Evolutionary conservation across 2,888 invertebrate genomes (phyloP), one percentile per base, ranked within the genome.

Genomic region (Lasiommata megera): DNA sequence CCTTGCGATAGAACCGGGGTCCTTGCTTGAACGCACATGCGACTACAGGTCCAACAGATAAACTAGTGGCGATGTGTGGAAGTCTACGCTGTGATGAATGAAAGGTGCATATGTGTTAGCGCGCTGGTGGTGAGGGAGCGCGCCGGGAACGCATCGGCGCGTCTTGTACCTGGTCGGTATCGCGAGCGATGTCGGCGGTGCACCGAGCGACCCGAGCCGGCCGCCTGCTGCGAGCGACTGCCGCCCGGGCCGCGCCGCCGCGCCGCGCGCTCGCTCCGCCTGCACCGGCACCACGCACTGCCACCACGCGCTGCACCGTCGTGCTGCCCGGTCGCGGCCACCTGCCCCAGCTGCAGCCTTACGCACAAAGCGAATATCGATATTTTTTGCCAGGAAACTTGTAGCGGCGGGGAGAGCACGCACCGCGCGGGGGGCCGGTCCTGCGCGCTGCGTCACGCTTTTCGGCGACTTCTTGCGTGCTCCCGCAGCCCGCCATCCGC

Each of bases 371-470:
- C 81, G 79, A 81, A 79, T 86, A 88, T 89, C 86, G 88, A 88
- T 87, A 86, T 85, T 81, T 82, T 84, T 82, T 84, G 79, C 70
- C 72, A 70, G 61, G 57, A 71, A 77, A 79, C 55, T 60, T 57
- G 58, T 59, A 59, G 64, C 65, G 65, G 70, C 74, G 74, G 79
- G 75, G 75, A 73, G 76, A 76, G 74, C 80, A 78, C 77, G 80
- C 79, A 76, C 75, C 61, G 68, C 72, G 76, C 70, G 80, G 79
- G 78, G 82, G 64, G 74, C 71, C 73, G 84, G 69, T 84, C 86
- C 88, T 88, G 89, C 89, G 88, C 89, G 86, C 82, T 88, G 89
- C 88, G 89, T 84, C 86, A 89, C 89, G 89, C 89, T 88, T 88
- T 87, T 84, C 81, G 79, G 73, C 77, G 77, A 68, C 74, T 82